Evolutionary conservation across 2,113 vertebrate genomes (phyloP), one percentile per base, ranked within the genome.

Genomic region (Panurus biarmicus): DNA sequence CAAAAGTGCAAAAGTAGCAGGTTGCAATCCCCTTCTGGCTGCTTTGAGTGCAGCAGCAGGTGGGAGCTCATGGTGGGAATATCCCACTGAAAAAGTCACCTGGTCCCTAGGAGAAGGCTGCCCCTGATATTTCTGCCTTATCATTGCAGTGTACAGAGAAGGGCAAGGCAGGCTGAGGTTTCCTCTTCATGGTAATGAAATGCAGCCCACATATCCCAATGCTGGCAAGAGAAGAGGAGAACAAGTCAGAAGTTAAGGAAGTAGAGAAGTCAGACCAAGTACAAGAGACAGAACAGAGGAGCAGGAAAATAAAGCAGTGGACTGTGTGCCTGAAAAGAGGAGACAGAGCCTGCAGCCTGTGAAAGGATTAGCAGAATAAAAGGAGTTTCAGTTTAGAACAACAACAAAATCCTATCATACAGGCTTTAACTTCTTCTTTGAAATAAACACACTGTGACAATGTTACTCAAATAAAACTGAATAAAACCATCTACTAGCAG

Each of bases 161-260:
- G 51, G 64, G 42, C 64, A 57, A 1, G 3, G 69, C 53, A 92
- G 44, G 64, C 83, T 58, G 73, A 93, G 70, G 42, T 45, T 95
- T 80, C 70, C 73, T 88, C 62, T 83, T 50, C 4, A 0, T 70
- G 78, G 61, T 97, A 96, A 97, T 97, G 93, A 96, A 88, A 97
- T 97, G 96, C 96, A 96, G 89, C 73, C 94, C 93, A 44, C 97
- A 91, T 94, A 95, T 33, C 79, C 85, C 75, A 84, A 40, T 5
- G 28, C 93, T 97, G 96, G 96, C 97, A 97, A 94, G 87, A 82
- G 73, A 51, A 87, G 77, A 95, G 90, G 75, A 94, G 95, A 96
- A 28, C 92, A 76, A 96, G 96, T 97, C 95, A 95, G 90, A 95
- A 96, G 96, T 91, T 91, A 94, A 97, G 96, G 95, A 96, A 97